These are phyloP conservation scores for Lasioglossum baleicum DNA, from an alignment of 1,140 invertebrate species.

Conservation along the genomic window DNA sequence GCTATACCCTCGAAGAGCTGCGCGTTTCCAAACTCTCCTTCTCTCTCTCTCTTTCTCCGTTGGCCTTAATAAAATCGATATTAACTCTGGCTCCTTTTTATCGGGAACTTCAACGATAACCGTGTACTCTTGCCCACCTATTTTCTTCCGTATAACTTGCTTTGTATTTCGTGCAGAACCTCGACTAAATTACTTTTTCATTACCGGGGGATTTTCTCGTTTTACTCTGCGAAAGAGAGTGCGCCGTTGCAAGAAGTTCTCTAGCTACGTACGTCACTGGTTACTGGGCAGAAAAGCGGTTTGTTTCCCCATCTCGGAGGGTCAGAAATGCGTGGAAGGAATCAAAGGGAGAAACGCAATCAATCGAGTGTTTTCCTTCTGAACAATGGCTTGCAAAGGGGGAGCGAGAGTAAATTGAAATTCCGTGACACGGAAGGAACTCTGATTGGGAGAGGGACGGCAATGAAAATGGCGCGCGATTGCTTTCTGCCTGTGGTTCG, in stretches of 20 bases:
- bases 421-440: constrained; percentile 49
- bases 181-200: neutral
- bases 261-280: constrained; percentile 6
- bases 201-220: neutral
- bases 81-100: neutral
- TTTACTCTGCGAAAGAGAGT: neutral
- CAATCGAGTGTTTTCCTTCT: constrained; percentile 54
- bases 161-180: neutral
- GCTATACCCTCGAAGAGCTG: constrained; percentile 38
- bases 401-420: constrained; percentile 52
- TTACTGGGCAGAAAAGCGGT: neutral
- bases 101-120: neutral
- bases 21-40: constrained; percentile 27
- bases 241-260: neutral
- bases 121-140: neutral
- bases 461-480: neutral
- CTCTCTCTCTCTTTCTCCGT: too few species aligned
- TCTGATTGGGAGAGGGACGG: constrained; percentile 38
- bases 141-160: neutral
- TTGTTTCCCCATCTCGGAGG: constrained; percentile 30
- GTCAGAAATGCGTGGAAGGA: constrained; percentile 54
- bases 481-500: neutral
- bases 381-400: constrained; percentile 18
- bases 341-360: constrained; percentile 43
- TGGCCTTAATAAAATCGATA: neutral